Conservation (phyloP, 2,113 vertebrate species). For the Percopsis transmontana region DNA sequence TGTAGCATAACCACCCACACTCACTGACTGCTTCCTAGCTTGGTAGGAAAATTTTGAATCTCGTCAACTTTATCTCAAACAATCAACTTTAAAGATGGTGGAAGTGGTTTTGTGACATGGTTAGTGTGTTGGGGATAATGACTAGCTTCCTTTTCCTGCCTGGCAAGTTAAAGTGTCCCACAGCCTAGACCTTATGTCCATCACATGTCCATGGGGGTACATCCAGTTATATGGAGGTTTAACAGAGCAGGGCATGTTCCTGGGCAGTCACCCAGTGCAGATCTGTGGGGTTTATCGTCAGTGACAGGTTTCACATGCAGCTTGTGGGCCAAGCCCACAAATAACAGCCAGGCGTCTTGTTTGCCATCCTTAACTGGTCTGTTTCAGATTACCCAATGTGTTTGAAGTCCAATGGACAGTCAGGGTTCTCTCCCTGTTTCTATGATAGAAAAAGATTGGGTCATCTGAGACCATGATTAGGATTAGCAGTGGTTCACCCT, state of each 20-base stretch:
- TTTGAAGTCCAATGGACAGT: constrained; percentile 68
- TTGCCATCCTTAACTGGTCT: constrained; percentile 53
- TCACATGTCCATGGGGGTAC: constrained; percentile 5
- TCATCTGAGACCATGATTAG: constrained; percentile 48
- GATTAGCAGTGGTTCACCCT: neutral
- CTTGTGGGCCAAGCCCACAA: constrained; percentile 69
- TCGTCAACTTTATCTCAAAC: neutral
- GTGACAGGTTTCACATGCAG: constrained; percentile 69
- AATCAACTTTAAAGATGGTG: neutral
- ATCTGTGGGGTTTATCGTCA: constrained; percentile 62
- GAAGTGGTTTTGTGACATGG: neutral
- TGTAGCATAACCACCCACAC: too few relatives aligned
- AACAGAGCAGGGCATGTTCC: constrained; percentile 32
- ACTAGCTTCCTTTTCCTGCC: neutral
- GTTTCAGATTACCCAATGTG: constrained; percentile 65
- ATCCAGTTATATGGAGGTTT: constrained; percentile 25
- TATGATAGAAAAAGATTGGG: constrained; percentile 61
- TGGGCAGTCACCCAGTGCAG: constrained; percentile 52
- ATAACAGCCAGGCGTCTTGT: constrained; percentile 66
- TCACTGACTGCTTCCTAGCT: neutral
- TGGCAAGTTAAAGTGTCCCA: neutral
- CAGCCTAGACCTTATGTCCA: neutral
- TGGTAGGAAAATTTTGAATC: neutral
- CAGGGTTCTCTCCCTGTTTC: constrained; percentile 62
- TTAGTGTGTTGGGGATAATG: neutral